phyloP scores from a whole-genome alignment of 2,113 vertebrate species.

The Nycticorax nycticorax region DNA sequence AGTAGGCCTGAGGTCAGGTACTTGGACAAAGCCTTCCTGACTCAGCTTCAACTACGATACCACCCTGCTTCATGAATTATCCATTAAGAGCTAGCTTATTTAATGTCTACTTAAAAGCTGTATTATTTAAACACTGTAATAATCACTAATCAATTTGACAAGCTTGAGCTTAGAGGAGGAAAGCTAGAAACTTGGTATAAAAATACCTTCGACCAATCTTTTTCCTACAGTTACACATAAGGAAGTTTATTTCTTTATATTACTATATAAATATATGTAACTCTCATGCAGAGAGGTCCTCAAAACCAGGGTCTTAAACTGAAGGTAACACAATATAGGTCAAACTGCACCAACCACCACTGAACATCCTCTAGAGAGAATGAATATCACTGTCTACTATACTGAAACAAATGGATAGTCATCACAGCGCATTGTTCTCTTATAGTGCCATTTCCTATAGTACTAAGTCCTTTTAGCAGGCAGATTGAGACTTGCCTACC shows the following conservation, averaged over 20 bases:
- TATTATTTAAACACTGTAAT: conserved; percentile 11
- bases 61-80: neutral
- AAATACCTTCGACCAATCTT: neutral
- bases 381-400: neutral
- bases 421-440: neutral
- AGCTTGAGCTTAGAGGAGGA: neutral
- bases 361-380: neutral
- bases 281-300: neutral
- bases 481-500: neutral
- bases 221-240: neutral
- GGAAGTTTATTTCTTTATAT: neutral
- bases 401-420: neutral
- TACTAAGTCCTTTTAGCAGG: neutral
- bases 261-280: neutral
- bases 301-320: neutral
- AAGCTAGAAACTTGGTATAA: neutral
- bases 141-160: conserved; percentile 38
- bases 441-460: neutral
- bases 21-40: neutral
- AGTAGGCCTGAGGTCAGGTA: neutral
- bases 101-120: neutral
- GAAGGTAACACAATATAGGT: neutral
- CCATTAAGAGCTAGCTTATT: neutral
- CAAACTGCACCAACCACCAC: neutral
- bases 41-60: neutral